Base-by-base conservation (phyloP, 1,140 invertebrate genomes). In the Drosophila nebulosa region DNA sequence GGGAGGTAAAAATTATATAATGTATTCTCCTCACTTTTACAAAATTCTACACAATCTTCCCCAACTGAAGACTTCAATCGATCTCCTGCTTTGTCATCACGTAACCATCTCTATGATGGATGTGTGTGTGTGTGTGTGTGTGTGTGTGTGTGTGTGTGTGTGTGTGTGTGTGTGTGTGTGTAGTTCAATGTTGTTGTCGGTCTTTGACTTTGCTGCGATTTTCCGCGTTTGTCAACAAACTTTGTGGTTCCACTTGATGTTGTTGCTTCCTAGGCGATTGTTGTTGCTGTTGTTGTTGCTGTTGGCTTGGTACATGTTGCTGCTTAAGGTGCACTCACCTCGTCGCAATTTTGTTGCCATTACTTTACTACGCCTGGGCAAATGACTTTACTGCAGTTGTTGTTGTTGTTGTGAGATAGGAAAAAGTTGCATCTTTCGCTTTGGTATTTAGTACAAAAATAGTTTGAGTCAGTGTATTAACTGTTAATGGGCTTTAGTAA, bases 381-480 rank as follows among this genome's bases (percentile, higher is more conserved):
- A 61, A 69, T 36, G 60, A 61, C 52, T 55, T 65, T 53, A 64
- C 10, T 72, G 69, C n/a, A 24, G 58, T 50, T 39, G 56, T n/a
- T 64, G 46, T 4, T 36, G 46, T 12, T 66, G 64, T 51, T 59
- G 55, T 21, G 24, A 30, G 26, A 12, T 24, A 18, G 55, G 50
- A 75, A 63, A 74, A 68, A 75, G 59, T 63, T 51, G 67, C 61
- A 59, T 24, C 67, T 62, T 64, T 72, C 64, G 79, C 67, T 62
- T 64, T 72, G 72, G 79, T 65, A 75, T 83, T 85, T 79, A 76
- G 76, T 78, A 74, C 69, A 65, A 74, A 78, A 35, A 66, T 70
- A 62, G 50, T 64, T 56, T 32, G 5, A 53, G 36, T 14, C 35
- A 63, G 67, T 76, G 69, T 53, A 35, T 81, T 79, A 65, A 84